phyloP scores from a whole-genome alignment of 2,113 vertebrate genomes.

The Labeo catla region DNA sequence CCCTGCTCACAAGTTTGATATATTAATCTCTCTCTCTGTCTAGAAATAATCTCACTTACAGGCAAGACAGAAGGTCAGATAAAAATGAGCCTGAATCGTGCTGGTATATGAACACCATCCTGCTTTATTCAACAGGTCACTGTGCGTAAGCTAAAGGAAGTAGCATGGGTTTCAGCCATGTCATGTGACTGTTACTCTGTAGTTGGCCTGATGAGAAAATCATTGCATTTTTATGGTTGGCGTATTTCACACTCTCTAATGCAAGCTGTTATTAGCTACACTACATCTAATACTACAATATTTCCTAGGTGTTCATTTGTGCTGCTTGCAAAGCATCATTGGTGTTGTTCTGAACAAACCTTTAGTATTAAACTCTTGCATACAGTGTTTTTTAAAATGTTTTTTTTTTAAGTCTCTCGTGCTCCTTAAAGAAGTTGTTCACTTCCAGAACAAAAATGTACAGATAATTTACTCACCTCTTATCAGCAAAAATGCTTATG shows the following conservation, averaged over 20 bases:
- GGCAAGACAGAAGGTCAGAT: slow-evolving; percentile 37
- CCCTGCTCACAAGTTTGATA: neutral
- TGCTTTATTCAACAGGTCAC: neutral
- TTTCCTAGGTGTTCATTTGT: neutral
- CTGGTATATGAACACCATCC: neutral
- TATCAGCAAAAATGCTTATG: too few relatives aligned
- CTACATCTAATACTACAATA: neutral
- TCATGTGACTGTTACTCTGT: neutral
- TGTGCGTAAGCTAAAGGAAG: neutral
- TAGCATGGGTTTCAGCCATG: neutral
- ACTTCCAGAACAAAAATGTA: too few relatives aligned
- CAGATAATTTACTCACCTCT: too few relatives aligned
- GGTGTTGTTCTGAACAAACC: neutral
- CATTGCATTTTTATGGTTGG: neutral
- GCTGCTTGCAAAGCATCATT: neutral
- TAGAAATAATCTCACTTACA: slow-evolving; percentile 34
- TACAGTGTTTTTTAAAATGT: too few relatives aligned
- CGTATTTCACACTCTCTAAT: neutral
- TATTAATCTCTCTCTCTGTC: slow-evolving; percentile 30
- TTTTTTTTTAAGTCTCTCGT: too few relatives aligned
- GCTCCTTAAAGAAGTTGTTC: too few relatives aligned
- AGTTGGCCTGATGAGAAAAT: neutral
- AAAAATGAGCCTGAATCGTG: slow-evolving; percentile 27
- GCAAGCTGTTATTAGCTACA: neutral
- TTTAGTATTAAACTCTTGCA: neutral